Percentiles rank a stretch among this genome's conserved stretches.
Evolutionary conservation across 2,797 vertebrate genomes (phyloP).

Genomic region (Megalops cyprinoides): DNA sequence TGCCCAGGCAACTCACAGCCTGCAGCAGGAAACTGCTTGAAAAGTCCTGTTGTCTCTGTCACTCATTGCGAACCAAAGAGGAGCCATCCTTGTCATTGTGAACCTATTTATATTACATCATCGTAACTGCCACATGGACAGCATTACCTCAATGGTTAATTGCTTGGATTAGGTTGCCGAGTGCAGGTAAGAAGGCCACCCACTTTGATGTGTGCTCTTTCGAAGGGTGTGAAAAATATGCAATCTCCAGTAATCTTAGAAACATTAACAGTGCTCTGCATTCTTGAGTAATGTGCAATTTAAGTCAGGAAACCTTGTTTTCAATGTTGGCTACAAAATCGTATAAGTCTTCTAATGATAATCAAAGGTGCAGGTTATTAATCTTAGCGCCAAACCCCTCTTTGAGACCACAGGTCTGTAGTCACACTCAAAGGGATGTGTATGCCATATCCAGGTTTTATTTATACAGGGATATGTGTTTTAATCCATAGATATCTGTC

Average conservation of each 20-base stretch:
- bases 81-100: not conserved
- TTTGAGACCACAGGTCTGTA: not conserved
- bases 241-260: too few relatives aligned
- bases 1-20: not conserved
- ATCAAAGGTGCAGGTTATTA: not conserved
- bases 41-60: not conserved
- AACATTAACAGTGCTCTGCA: not conserved
- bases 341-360: not conserved
- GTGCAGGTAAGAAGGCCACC: not conserved
- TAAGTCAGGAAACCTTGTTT: not conserved
- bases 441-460: not conserved
- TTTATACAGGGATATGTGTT: too few relatives aligned
- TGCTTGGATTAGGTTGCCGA: not conserved
- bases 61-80: too few relatives aligned
- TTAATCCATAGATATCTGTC: not conserved
- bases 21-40: not conserved
- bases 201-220: too few relatives aligned
- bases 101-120: not conserved
- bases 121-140: not conserved
- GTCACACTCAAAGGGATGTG: not conserved
- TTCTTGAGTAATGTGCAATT: not conserved
- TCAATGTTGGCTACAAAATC: not conserved
- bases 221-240: too few relatives aligned
- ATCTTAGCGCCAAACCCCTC: not conserved
- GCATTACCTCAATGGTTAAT: not conserved